Conservation (phyloP, 1,140 invertebrate genomes). For the Drosophila melanogaster region Release_6_plus_ISO1_MT NT_033779.5:11209001-11209500, state of each 20-base stretch:
- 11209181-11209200: too few relatives aligned
- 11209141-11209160: too few relatives aligned
- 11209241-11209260: neutral
- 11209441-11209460: neutral
- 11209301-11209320: conserved; percentile 60
- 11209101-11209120: too few relatives aligned
- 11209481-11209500: conserved; percentile 58
- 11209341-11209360: conserved; percentile 77
- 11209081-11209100: too few relatives aligned
- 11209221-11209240: neutral
- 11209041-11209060: neutral
- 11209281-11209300: conserved; percentile 37
- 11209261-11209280: neutral
- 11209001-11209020: conserved; percentile 3
- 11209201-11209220: neutral
- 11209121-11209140: too few relatives aligned
- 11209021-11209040: conserved; percentile 17
- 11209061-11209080: conserved; percentile 3
- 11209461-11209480: conserved; percentile 62
- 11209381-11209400: conserved; percentile 15
- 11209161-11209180: too few relatives aligned
- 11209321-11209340: conserved; percentile 81
- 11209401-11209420: conserved; percentile 20
- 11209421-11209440: conserved; percentile 8
- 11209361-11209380: conserved; percentile 7